Base-by-base conservation (phyloP, 2,113 vertebrate genomes). In the Tetraodon nigroviridis region DNA sequence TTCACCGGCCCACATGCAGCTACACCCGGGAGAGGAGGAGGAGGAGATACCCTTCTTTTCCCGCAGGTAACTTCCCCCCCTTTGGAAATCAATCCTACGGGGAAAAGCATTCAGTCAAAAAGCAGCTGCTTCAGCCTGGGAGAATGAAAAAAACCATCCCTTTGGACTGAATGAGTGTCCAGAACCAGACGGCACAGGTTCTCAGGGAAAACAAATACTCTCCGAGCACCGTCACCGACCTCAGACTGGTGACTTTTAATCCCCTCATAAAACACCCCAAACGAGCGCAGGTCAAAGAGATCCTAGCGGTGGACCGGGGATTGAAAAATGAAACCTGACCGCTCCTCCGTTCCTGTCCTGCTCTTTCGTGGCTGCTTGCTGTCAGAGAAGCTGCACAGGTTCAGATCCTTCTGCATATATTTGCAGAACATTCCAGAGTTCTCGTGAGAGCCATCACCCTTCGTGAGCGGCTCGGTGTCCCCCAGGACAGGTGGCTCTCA, bases 91-190 rank as follows among this genome's bases (percentile, higher is more conserved):
- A 7, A 41, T 69, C 68, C 20, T 55, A 6, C 3, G 17, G 59
- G 8, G 67, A 12, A 17, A 62, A 65, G 59, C 52, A 44, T 47
- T 64, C 71, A 55, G 45, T 74, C 73, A 64, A 53, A 69, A 44
- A 17, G 3, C 56, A 55, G 63, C n/a, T n/a, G n/a, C n/a, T n/a
- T n/a, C n/a, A n/a, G n/a, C 63, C 48, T 7, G 44, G 42, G 67
- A 51, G 63, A 71, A 56, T 2, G 53, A 67, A 67, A 54, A 74
- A 51, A 64, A 61, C 62, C 21, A 67, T 46, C 22, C 48, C 60
- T 55, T 29, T n/a, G 29, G 57, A 65, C 64, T 76, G 49, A 13
- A 57, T 22, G 51, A 55, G 46, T 40, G 41, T 73, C 60, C 42
- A 53, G 29, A 47, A 53, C 0, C 7, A 55, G 41, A 56, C 22